Conservation (phyloP, 2,797 vertebrate genomes). For the Luscinia megarhynchos region DNA sequence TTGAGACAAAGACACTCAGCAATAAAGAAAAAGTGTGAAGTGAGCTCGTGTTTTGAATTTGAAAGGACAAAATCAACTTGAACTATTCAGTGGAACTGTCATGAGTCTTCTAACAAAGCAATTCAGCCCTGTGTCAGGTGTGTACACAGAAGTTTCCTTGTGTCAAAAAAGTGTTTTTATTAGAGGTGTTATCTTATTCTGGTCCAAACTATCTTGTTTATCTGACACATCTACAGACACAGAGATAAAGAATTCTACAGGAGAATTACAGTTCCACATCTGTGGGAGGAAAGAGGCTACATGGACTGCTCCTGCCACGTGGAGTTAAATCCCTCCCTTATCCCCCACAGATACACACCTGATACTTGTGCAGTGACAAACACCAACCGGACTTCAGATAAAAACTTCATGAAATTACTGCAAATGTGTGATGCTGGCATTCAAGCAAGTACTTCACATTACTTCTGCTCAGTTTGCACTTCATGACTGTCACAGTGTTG, state of each 20-base stretch:
- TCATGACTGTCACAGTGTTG: background rate
- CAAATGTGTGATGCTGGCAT: background rate
- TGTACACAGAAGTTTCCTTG: background rate
- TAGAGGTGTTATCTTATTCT: background rate
- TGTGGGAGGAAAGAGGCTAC: background rate
- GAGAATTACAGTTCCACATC: background rate
- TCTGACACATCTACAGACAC: background rate
- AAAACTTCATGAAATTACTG: background rate
- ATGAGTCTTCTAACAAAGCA: background rate
- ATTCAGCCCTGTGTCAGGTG: background rate
- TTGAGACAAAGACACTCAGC: background rate
- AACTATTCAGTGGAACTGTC: background rate
- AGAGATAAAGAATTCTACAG: background rate
- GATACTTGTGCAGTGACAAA: background rate
- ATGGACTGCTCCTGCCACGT: accelerated
- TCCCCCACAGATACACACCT: background rate
- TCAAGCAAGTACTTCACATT: background rate
- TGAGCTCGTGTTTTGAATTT: background rate
- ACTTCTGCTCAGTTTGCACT: background rate
- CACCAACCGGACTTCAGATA: background rate
- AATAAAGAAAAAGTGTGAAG: background rate
- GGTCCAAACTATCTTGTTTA: background rate
- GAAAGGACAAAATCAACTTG: background rate
- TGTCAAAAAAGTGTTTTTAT: background rate
- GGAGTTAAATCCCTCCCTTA: background rate